These are phyloP conservation scores for Dryoscopus gambensis DNA, from an alignment of 2,113 vertebrate species.

Conservation along the genomic window DNA sequence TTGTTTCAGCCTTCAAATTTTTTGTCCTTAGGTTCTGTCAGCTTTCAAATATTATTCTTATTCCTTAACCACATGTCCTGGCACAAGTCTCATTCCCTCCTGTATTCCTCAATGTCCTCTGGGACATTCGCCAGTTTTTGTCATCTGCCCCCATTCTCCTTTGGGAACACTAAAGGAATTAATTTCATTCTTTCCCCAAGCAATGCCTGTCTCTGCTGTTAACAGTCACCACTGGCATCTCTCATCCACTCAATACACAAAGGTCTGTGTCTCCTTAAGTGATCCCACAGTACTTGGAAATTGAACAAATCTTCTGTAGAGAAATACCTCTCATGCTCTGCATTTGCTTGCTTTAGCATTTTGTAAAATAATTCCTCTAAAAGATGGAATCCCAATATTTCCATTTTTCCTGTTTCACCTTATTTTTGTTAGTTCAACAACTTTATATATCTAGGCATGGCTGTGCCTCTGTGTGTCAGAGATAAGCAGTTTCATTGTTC, in stretches of 20 bases:
- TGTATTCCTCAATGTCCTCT: constrained; percentile 15
- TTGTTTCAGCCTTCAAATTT: not conserved
- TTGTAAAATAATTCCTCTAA: not conserved
- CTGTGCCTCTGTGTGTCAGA: not conserved
- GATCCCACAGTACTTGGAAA: not conserved
- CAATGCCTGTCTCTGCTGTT: not conserved
- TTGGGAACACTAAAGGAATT: constrained; percentile 42
- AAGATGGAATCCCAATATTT: not conserved
- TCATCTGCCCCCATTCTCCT: constrained; percentile 45
- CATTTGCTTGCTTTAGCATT: not conserved
- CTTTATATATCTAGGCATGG: not conserved
- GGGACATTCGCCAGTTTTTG: constrained; percentile 52
- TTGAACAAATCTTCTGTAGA: not conserved
- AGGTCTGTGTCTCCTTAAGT: not conserved
- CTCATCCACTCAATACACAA: not conserved
- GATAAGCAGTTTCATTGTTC: not conserved
- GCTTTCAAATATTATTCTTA: not conserved
- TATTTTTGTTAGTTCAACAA: not conserved
- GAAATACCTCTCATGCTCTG: not conserved
- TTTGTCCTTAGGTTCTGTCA: not conserved
- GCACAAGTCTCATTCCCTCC: not conserved
- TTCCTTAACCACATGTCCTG: constrained; percentile 32
- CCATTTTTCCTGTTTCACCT: not conserved
- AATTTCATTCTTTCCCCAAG: constrained; percentile 28
- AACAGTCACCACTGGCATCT: not conserved